These are phyloP conservation scores for Saguinus midas DNA, from an alignment of 2,113 vertebrate species.

Conservation along the genomic window DNA sequence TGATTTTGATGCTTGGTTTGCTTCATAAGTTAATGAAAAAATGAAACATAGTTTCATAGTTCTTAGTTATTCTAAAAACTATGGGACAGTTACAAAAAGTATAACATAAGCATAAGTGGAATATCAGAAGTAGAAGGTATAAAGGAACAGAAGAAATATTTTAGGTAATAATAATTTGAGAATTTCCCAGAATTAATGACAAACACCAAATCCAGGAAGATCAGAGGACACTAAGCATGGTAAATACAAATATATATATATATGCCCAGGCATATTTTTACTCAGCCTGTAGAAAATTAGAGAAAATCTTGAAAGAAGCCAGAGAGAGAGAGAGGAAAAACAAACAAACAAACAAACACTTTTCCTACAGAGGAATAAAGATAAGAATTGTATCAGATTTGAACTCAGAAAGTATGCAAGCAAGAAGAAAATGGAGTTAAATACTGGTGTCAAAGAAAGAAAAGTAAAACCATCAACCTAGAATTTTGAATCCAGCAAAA, in stretches of 20 bases:
- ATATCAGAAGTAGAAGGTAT: background rate
- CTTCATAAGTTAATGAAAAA: background rate
- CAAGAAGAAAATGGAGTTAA: background rate
- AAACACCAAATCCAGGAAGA: background rate
- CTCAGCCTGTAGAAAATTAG: slow-evolving; percentile 19
- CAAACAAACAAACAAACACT: background rate
- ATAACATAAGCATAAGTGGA: background rate
- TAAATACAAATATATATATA: background rate
- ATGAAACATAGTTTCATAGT: background rate
- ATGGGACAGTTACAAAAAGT: background rate
- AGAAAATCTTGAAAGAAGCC: background rate
- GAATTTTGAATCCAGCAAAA: background rate
- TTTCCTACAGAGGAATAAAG: background rate
- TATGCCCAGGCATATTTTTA: background rate
- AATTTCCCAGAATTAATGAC: slow-evolving; percentile 15
- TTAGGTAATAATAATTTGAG: background rate
- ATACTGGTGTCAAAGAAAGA: background rate
- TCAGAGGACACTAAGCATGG: background rate
- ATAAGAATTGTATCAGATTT: background rate
- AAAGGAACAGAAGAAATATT: background rate
- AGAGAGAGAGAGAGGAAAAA: background rate
- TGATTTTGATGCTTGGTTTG: no score
- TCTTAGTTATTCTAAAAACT: background rate
- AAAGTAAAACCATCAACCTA: background rate
- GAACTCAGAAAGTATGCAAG: background rate